A percentile compares a stretch with the other conserved stretches of the same genome.
phyloP scores from a whole-genome alignment of 2,797 vertebrate species.

The Xiphorhynchus erythropygius region DNA sequence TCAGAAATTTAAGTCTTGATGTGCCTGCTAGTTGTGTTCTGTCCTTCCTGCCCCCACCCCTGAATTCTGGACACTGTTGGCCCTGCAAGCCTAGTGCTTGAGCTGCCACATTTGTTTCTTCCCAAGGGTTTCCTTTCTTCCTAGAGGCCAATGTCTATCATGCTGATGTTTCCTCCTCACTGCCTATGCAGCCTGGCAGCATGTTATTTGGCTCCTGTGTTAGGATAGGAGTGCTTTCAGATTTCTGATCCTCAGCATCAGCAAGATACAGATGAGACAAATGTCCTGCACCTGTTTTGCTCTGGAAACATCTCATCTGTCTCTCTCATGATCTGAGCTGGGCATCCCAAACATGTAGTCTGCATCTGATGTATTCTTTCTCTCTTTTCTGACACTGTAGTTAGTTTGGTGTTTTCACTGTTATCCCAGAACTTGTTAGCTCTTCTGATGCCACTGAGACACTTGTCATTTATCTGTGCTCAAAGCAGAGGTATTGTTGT shows the following conservation, averaged over 20 bases:
- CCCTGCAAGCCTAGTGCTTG: neutral
- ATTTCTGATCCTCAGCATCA: neutral
- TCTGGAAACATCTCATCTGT: neutral
- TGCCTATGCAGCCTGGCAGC: neutral
- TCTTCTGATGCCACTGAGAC: neutral
- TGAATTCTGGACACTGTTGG: neutral
- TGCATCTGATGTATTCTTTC: neutral
- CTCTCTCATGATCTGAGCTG: neutral
- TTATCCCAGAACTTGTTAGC: neutral
- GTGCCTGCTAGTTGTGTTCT: neutral
- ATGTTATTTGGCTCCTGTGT: neutral
- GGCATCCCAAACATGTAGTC: neutral
- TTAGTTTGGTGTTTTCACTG: neutral
- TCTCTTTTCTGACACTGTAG: neutral
- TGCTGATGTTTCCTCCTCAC: neutral
- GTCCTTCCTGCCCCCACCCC: neutral
- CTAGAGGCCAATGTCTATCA: neutral
- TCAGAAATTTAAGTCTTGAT: neutral
- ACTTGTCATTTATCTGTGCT: neutral
- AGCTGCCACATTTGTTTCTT: neutral
- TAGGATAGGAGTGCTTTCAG: neutral
- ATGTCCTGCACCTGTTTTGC: neutral
- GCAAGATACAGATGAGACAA: neutral
- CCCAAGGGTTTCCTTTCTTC: neutral
- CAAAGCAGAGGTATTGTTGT: neutral